Percentiles rank a stretch among this genome's conserved stretches.
Conservation (phyloP, 2,797 vertebrate species). For the Muraenolepis orangiensis region DNA sequence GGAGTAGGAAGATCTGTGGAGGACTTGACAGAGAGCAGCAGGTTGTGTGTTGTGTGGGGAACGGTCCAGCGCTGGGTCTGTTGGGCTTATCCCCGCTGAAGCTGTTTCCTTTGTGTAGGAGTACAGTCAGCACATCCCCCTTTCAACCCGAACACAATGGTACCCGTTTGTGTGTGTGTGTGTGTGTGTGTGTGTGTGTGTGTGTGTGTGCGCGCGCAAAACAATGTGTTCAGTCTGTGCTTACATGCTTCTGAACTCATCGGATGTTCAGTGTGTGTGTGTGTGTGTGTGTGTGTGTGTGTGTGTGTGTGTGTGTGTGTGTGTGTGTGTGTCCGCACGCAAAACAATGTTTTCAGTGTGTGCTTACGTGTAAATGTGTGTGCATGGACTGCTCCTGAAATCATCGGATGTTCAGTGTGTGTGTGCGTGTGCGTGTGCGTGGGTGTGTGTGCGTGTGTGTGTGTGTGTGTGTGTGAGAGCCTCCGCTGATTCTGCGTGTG, state of each 20-base stretch:
- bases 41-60: constrained; percentile 2
- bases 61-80: background rate
- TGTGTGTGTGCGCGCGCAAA: background rate
- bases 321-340: background rate
- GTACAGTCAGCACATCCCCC: constrained; percentile 41
- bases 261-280: background rate
- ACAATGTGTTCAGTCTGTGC: background rate
- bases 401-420: too few relatives aligned
- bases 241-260: background rate
- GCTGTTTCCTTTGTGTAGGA: constrained; percentile 42
- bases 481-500: background rate
- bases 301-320: background rate
- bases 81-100: constrained; percentile 14
- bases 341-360: too few relatives aligned
- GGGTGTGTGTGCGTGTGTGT: background rate
- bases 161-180: constrained; percentile 8
- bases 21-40: background rate
- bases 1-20: background rate
- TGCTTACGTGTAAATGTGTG: background rate
- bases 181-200: constrained; percentile 1
- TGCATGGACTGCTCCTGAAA: too few relatives aligned
- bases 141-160: constrained; percentile 27
- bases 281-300: background rate
- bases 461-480: background rate
- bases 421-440: background rate